These are phyloP conservation scores for Calameuta filiformis DNA, from an alignment of 2,888 invertebrate species.

Conservation along the genomic window DNA sequence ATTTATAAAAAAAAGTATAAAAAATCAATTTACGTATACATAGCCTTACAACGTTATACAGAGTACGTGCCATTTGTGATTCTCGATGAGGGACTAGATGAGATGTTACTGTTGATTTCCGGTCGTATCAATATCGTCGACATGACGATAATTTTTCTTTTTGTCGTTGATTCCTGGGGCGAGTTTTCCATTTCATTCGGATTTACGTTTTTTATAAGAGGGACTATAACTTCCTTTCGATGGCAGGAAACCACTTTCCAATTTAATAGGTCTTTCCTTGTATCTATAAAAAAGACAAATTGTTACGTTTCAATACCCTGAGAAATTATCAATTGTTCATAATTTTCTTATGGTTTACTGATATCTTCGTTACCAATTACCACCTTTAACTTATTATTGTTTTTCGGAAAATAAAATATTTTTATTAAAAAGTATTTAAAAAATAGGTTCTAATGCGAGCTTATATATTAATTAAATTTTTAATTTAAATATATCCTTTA, in stretches of 20 bases:
- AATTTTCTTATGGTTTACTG: not conserved
- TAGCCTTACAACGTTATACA: slow-evolving; percentile 14
- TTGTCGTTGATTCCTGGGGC: not conserved
- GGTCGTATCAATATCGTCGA: not conserved
- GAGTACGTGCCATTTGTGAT: slow-evolving; percentile 24
- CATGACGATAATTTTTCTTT: not conserved
- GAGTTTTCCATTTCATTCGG: slow-evolving; percentile 32
- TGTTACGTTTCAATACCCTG: not conserved
- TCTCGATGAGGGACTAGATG: slow-evolving; percentile 56
- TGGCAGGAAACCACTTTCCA: slow-evolving; percentile 60
- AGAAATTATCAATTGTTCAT: not conserved
- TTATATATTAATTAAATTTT: not conserved
- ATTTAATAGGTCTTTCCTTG: slow-evolving; percentile 57
- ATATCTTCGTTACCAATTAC: not conserved
- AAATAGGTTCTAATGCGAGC: not conserved
- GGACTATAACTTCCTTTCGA: slow-evolving; percentile 57
- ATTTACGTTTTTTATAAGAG: slow-evolving; percentile 52
- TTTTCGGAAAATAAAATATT: not conserved
- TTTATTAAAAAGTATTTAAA: not conserved
- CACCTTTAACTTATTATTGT: not conserved
- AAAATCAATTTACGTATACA: not conserved
- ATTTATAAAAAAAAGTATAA: slow-evolving; percentile 7
- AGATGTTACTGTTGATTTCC: slow-evolving; percentile 26
- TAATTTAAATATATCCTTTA: not conserved
- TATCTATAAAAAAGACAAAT: slow-evolving; percentile 46